These are phyloP conservation scores for Cyrtodaria siliqua DNA, from an alignment of 2,888 invertebrate genomes.

Conservation along the genomic window DNA sequence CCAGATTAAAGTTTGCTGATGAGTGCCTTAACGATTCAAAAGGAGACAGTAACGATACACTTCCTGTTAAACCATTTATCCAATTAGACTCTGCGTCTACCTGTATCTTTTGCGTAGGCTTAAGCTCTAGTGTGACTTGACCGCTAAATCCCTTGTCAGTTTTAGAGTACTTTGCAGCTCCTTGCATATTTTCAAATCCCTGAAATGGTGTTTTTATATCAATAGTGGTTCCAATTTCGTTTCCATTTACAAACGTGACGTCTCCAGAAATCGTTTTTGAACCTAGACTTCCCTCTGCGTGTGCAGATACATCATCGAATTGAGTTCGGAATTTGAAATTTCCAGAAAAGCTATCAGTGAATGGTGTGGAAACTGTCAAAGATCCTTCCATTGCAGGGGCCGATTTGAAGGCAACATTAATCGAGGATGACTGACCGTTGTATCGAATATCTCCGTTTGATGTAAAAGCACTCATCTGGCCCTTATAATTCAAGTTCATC, in stretches of 20 bases:
- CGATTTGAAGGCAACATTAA: slow-evolving; percentile 19
- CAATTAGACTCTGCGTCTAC: slow-evolving; percentile 9
- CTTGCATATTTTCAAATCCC: slow-evolving; percentile 31
- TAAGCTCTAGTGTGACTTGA: slow-evolving; percentile 12
- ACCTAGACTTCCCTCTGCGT: slow-evolving; percentile 16
- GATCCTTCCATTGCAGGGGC: slow-evolving; percentile 17
- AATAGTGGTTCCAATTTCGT: slow-evolving; percentile 1
- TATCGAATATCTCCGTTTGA: slow-evolving; percentile 32
- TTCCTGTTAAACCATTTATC: slow-evolving; percentile 17
- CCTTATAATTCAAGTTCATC: slow-evolving; percentile 27
- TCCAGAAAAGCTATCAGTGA: slow-evolving; percentile 18
- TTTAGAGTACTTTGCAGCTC: background rate
- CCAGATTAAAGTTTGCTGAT: slow-evolving; percentile 12
- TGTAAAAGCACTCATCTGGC: slow-evolving; percentile 30
- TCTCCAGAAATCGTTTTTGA: slow-evolving; percentile 10
- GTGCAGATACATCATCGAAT: slow-evolving; percentile 1
- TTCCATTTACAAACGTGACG: slow-evolving; percentile 7
- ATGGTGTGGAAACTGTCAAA: slow-evolving; percentile 16
- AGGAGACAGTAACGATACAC: slow-evolving; percentile 22
- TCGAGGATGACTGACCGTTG: slow-evolving; percentile 30
- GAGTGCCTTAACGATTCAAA: slow-evolving; percentile 15
- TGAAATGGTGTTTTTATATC: slow-evolving; percentile 30
- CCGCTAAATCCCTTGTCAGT: slow-evolving; percentile 17
- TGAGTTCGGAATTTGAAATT: slow-evolving; percentile 6
- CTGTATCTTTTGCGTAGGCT: background rate